These are phyloP conservation scores for Corythaeola cristata DNA, from an alignment of 2,113 vertebrate species.

Conservation along the genomic window DNA sequence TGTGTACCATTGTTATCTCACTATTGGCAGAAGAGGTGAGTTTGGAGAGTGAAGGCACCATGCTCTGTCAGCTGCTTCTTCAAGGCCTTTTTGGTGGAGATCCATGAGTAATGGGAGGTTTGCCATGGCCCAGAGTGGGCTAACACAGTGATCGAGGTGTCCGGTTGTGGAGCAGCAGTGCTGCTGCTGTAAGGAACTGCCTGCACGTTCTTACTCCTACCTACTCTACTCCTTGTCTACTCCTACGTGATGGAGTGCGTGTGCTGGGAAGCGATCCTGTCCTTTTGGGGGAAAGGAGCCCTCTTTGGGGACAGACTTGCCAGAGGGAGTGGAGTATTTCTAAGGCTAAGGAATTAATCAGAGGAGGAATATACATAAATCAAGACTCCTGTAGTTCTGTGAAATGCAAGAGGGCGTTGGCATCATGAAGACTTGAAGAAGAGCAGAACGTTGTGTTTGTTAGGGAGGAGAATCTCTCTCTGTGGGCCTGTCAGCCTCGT, in stretches of 20 bases:
- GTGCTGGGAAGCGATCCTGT: neutral
- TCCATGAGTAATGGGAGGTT: too few species aligned
- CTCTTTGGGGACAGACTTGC: neutral
- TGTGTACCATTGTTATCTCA: accelerated
- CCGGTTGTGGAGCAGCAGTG: neutral
- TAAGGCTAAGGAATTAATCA: neutral
- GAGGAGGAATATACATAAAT: neutral
- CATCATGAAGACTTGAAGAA: neutral
- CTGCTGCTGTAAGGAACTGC: neutral
- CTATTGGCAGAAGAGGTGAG: neutral
- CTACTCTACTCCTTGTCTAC: too few species aligned
- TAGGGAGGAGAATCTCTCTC: neutral
- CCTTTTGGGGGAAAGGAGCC: neutral
- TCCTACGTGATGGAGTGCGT: too few species aligned
- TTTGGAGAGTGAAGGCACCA: accelerated
- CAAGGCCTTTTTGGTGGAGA: neutral
- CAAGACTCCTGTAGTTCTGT: neutral
- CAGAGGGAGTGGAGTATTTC: neutral
- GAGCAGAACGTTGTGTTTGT: neutral
- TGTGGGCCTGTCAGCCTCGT: neutral
- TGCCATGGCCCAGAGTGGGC: too few species aligned
- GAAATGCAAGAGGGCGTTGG: neutral
- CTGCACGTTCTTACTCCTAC: too few species aligned
- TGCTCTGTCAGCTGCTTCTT: neutral
- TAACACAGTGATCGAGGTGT: too few species aligned